phyloP scores from a whole-genome alignment of 2,888 invertebrate genomes.

The Tethea ocularis region DNA sequence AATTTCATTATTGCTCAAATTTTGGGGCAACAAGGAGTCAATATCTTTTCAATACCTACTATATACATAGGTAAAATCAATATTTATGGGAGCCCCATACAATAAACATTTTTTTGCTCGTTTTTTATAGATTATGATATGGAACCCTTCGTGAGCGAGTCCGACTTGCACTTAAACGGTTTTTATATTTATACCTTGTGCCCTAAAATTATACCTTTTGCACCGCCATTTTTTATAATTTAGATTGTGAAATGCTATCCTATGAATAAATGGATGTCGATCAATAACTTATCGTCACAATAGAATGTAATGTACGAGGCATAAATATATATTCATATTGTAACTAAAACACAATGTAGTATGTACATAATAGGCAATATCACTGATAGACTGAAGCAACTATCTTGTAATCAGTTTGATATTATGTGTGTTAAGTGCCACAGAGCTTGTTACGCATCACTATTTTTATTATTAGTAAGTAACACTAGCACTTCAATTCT shows the following conservation, averaged over 20 bases:
- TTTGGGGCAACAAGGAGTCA: too few relatives aligned
- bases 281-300: constrained; percentile 9
- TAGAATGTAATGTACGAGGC: constrained; percentile 19
- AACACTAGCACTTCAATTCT: neutral
- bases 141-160: too few relatives aligned
- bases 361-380: constrained; percentile 15
- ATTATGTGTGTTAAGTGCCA: neutral
- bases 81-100: too few relatives aligned
- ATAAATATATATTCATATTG: constrained; percentile 15
- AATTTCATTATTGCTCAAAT: too few relatives aligned
- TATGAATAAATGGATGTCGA: constrained; percentile 23
- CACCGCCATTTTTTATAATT: too few relatives aligned
- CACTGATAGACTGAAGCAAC: constrained; percentile 19
- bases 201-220: too few relatives aligned
- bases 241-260: neutral
- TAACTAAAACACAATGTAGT: constrained; percentile 16
- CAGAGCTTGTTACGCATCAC: neutral
- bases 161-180: too few relatives aligned
- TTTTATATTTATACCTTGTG: too few relatives aligned
- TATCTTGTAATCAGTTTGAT: neutral
- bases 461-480: neutral
- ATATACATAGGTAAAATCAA: too few relatives aligned
- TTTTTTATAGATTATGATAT: too few relatives aligned
- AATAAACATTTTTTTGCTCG: too few relatives aligned
- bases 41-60: too few relatives aligned